phyloP scores from a whole-genome alignment of 1,140 invertebrate genomes.

The Chymomyza costata region DNA sequence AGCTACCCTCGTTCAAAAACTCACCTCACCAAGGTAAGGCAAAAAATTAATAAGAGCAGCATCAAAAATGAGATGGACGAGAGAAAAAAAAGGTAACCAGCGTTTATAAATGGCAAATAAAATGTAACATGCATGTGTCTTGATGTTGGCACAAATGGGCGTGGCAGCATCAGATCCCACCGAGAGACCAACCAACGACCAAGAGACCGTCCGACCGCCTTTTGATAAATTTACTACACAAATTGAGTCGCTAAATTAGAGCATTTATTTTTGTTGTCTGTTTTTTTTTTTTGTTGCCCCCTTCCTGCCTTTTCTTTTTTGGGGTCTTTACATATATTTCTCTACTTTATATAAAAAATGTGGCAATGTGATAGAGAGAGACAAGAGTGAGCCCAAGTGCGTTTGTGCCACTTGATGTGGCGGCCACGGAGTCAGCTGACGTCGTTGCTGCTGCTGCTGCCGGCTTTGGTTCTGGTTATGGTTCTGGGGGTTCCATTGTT shows the following conservation, averaged over 20 bases:
- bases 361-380: constrained; percentile 22
- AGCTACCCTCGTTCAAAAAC: too few relatives aligned
- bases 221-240: constrained; percentile 74
- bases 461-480: too few relatives aligned
- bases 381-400: constrained; percentile 51
- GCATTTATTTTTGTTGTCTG: constrained; percentile 59
- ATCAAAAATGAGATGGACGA: constrained; percentile 4
- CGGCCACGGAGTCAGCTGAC: too few relatives aligned
- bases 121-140: constrained; percentile 32
- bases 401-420: constrained; percentile 67
- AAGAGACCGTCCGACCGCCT: constrained; percentile 26
- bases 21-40: constrained; percentile 6
- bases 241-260: constrained; percentile 74
- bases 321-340: not conserved
- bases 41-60: constrained; percentile 62
- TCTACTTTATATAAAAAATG: constrained; percentile 1
- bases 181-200: constrained; percentile 22
- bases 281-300: constrained; percentile 7
- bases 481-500: too few relatives aligned
- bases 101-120: constrained; percentile 62
- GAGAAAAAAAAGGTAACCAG: constrained; percentile 25
- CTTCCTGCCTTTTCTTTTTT: constrained; percentile 6
- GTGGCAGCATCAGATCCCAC: constrained; percentile 26
- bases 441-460: too few relatives aligned
- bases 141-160: constrained; percentile 16